Percentiles rank a stretch among this genome's conserved stretches.
phyloP scores from a whole-genome alignment of 2,113 vertebrate species.

The Cyphomyrus discorhynchus region DNA sequence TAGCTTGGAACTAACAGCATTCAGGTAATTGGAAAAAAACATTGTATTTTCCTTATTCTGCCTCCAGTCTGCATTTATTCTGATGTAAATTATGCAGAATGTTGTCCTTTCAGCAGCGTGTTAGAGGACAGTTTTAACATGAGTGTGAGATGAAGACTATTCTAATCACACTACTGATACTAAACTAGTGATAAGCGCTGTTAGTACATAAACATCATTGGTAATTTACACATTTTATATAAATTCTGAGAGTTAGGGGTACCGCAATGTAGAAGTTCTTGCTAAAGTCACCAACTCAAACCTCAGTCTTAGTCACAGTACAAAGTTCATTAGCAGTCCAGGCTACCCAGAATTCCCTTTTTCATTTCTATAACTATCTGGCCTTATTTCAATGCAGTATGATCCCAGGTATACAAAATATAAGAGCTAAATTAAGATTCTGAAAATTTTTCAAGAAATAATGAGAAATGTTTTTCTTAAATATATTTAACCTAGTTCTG shows the following conservation, averaged over 20 bases:
- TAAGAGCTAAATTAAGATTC: neutral
- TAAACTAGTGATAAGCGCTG: neutral
- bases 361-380: neutral
- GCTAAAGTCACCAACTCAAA: neutral
- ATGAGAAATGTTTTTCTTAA: neutral
- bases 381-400: neutral
- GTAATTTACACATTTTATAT: neutral
- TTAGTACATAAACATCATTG: neutral
- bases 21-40: neutral
- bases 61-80: neutral
- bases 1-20: neutral
- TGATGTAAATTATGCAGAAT: neutral
- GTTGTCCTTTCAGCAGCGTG: neutral
- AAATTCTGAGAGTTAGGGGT: neutral
- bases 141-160: neutral
- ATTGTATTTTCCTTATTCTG: neutral
- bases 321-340: neutral
- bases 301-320: neutral
- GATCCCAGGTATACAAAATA: neutral
- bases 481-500: neutral
- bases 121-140: neutral
- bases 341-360: neutral
- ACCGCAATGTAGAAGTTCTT: neutral
- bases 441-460: neutral
- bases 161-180: neutral